Evolutionary conservation across 2,888 invertebrate species (phyloP).

Genomic region (Drosophila nr. fundita): DNA sequence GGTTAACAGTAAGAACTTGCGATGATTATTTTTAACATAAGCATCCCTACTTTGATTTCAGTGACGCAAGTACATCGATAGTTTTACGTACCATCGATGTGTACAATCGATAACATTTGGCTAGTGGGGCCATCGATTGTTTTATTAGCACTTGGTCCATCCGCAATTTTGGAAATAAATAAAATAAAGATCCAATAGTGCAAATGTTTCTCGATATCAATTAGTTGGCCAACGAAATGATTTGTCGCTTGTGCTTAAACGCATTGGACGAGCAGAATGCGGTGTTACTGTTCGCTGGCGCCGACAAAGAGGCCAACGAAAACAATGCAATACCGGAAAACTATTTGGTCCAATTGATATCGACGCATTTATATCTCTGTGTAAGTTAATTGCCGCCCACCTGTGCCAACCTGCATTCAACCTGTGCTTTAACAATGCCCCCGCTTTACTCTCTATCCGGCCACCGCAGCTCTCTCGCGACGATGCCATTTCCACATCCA

Average conservation of each 20-base stretch:
- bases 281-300: constrained; percentile 58
- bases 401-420: not conserved
- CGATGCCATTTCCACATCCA: constrained; percentile 71
- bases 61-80: constrained; percentile 8
- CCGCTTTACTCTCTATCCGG: not conserved
- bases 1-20: not conserved
- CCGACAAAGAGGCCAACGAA: constrained; percentile 39
- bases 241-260: constrained; percentile 73
- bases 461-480: constrained; percentile 59
- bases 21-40: not conserved
- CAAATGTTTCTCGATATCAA: constrained; percentile 44
- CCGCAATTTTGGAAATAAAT: constrained; percentile 55
- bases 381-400: constrained; percentile 52
- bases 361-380: constrained; percentile 77
- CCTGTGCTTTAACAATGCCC: not conserved
- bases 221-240: constrained; percentile 59
- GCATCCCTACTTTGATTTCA: not conserved
- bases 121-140: constrained; percentile 28
- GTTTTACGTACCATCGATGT: not conserved
- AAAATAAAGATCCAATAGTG: constrained; percentile 48
- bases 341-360: constrained; percentile 75
- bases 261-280: constrained; percentile 67
- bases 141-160: constrained; percentile 45
- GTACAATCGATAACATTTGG: constrained; percentile 25
- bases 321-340: constrained; percentile 63